Evolutionary conservation across 2,797 vertebrate species (phyloP).

Genomic region (Centropyge bicolor): DNA sequence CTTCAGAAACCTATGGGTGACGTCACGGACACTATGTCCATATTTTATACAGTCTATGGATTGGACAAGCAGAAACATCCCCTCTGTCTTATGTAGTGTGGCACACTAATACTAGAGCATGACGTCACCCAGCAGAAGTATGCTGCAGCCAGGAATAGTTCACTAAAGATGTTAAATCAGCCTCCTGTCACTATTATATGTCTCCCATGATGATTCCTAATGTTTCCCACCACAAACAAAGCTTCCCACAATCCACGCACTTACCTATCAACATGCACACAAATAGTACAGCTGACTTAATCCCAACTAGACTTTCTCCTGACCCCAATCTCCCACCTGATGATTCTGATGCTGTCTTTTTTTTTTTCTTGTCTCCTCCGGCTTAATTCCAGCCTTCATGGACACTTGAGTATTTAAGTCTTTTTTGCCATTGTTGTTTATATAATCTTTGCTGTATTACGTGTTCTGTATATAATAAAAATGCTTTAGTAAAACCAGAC

Average conservation of each 20-base stretch:
- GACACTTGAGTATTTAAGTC: background rate
- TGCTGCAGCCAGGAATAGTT: background rate
- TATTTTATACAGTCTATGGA: no score
- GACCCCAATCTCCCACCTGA: background rate
- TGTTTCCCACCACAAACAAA: constrained; percentile 3
- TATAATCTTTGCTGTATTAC: background rate
- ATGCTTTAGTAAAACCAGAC: background rate
- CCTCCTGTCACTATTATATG: background rate
- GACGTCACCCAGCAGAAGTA: background rate
- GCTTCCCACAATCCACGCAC: background rate
- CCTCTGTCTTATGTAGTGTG: background rate
- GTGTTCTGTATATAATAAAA: constrained; percentile 16
- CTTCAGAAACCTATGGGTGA: no score
- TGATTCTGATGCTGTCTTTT: background rate
- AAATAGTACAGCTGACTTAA: constrained; percentile 18
- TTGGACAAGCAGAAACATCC: background rate
- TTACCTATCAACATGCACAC: constrained; percentile 15
- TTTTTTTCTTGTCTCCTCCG: background rate
- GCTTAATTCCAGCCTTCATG: background rate
- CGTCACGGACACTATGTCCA: no score
- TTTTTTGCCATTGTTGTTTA: background rate
- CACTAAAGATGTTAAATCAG: background rate
- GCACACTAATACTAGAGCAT: no score
- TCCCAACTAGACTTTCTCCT: constrained; percentile 6
- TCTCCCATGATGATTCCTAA: constrained; percentile 1